Percentiles rank a stretch among this genome's conserved stretches.
These are phyloP conservation scores for Epicauta chinensis DNA, from an alignment of 1,140 invertebrate species.

Conservation along the genomic window DNA sequence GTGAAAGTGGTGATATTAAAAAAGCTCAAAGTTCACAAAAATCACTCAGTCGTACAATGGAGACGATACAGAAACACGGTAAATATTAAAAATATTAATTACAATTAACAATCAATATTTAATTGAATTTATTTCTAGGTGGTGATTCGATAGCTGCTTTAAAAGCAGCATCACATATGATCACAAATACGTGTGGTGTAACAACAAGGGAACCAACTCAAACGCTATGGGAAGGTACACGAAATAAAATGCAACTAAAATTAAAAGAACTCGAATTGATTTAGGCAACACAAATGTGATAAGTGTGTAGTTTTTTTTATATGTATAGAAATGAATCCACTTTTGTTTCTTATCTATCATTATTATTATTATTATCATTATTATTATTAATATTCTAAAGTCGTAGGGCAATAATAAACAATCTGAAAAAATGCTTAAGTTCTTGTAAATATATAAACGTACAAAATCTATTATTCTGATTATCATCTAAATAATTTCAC, in stretches of 20 bases:
- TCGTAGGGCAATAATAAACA: conserved; percentile 14
- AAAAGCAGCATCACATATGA: conserved; percentile 33
- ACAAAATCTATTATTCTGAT: conserved; percentile 8
- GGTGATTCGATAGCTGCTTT: conserved; percentile 29
- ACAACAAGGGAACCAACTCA: conserved; percentile 30
- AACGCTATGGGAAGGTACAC: conserved; percentile 33
- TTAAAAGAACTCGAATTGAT: conserved; percentile 33
- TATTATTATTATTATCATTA: conserved; percentile 12
- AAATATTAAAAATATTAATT: too few relatives aligned
- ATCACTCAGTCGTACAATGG: conserved; percentile 28
- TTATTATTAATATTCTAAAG: conserved; percentile 4
- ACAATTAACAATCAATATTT: conserved; percentile 1
- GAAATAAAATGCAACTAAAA: conserved; percentile 29
- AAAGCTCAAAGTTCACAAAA: conserved; percentile 31
- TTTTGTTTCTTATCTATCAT: too few relatives aligned
- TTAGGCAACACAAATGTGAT: too few relatives aligned
- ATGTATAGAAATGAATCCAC: too few relatives aligned
- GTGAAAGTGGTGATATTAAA: conserved; percentile 31
- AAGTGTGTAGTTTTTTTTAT: too few relatives aligned
- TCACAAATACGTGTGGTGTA: conserved; percentile 25
- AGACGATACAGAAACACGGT: conserved; percentile 32
- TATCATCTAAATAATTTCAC: too few relatives aligned
- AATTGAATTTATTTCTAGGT: neutral
- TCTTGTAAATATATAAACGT: conserved; percentile 12
- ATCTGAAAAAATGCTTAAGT: conserved; percentile 6